phyloP scores from a whole-genome alignment of 2,113 vertebrate species.

The Aegotheles bennettii region DNA sequence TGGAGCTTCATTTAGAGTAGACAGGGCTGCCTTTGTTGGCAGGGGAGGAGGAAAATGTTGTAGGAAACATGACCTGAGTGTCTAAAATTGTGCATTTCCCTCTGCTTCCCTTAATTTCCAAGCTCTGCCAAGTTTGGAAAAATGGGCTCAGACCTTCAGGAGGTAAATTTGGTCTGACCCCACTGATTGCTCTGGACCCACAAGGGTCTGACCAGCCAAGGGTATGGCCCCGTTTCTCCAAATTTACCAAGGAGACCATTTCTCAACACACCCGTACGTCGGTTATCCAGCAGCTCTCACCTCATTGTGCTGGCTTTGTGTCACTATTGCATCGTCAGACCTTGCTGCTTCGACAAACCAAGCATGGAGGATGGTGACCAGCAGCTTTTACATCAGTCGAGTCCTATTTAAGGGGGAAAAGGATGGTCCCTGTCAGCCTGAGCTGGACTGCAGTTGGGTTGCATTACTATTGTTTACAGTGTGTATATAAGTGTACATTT shows the following conservation, averaged over 20 bases:
- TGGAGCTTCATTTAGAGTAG: background rate
- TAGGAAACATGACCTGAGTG: background rate
- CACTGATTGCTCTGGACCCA: background rate
- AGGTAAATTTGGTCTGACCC: background rate
- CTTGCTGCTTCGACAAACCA: background rate
- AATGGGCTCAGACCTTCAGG: background rate
- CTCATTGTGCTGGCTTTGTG: background rate
- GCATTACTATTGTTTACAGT: constrained; percentile 70
- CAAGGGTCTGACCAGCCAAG: background rate
- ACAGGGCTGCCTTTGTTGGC: background rate
- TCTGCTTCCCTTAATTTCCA: background rate
- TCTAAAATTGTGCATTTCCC: background rate
- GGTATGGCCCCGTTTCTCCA: background rate
- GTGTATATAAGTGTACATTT: constrained; percentile 73
- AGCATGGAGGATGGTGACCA: background rate
- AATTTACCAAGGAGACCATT: background rate
- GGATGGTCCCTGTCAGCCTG: background rate
- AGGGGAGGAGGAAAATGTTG: background rate
- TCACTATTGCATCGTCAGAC: background rate
- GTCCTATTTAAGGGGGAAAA: background rate
- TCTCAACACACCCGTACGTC: background rate
- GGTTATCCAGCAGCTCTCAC: background rate
- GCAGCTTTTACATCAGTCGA: background rate
- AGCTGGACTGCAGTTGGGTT: constrained; percentile 40
- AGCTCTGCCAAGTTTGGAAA: background rate